Evolutionary conservation across 2,113 vertebrate genomes (phyloP), one percentile per base, ranked within the genome.

Genomic region (Caloenas nicobarica): DNA sequence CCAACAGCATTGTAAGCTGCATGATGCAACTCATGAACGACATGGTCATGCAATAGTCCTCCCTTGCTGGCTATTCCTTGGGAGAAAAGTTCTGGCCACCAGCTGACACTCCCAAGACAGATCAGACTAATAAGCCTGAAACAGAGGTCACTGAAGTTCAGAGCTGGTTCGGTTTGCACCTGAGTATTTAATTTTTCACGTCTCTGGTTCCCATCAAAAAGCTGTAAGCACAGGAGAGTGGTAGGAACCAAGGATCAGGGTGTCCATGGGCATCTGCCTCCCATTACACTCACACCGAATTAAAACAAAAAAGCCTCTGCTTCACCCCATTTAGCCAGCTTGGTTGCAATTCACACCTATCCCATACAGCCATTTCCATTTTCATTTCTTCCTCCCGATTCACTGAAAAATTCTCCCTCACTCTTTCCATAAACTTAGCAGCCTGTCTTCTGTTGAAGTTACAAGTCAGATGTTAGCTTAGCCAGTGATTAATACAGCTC

Each of bases 401-500:
- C 23, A 31, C 64, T 74, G 57, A 90, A 86, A 91, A 83, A 36
- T 36, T 76, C 44, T 50, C 26, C 13, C 36, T 93, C 42, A 36
- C 33, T 71, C 72, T 88, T 96, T 91, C 90, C 34, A 1, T 81
- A 91, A 88, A 56, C 26, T 91, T 86, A 88, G 53, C 50, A 80
- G 72, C 66, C 74, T 66, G 78, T 79, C 89, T 84, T 74, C 77
- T 91, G 54, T 23, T 81, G 73, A 94, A 95, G 73, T 80, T 93
- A n/a, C 21, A 33, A 38, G 56, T 71, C 88, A 79, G 76, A 92
- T 96, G n/a, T 93, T 83, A 85, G 78, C 61, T 96, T 91, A 88
- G 76, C n/a, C 70, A 42, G 80, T 96, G 91, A 97, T 93, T 93
- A 95, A 96, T 84, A 71, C 80, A 77, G 68, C 73, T 57, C 54